Evolutionary conservation across 1,140 invertebrate species (phyloP), one percentile per base, ranked within the genome.

Genomic region (Drosophila equinoxialis): DNA sequence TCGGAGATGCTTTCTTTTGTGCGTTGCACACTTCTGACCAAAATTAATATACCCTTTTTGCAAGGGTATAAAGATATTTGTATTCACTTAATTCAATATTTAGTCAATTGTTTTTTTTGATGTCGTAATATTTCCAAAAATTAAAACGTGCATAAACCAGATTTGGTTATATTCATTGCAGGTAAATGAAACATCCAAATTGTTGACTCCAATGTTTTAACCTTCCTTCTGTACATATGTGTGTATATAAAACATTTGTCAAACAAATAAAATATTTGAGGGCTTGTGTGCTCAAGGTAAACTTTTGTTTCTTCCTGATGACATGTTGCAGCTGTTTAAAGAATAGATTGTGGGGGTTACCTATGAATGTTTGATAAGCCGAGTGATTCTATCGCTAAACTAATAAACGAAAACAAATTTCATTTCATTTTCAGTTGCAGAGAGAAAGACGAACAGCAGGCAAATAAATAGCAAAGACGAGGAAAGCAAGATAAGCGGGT

Each of bases 351-450:
- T 30, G 71, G 60, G 74, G 66, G 66, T 54, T 42, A 35, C 35
- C 66, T 30, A 6, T 20, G 42, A 30, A 30, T 11, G 41, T 37
- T 37, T 57, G 74, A 76, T 76, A 77, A 70, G 60, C 60, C 58
- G 6, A 42, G 45, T 55, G 23, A 77, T 57, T 7, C 76, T 87
- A 87, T 85, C 81, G 61, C 41, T 73, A 62, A 73, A 59, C 74
- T 65, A 79, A 86, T 87, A 83, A 82, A 60, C 65, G 79, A 76
- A 79, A 86, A 74, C 77, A 79, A 85, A 79, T 82, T 85, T 76
- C 45, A 87, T 65, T 60, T 26, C 20, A 35, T 63, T 61, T 76
- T 86, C 82, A 71, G 80, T 87, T 76, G 35, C 61, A 72, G 76
- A 65, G 68, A 51, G 3, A 1, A 2, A 45, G 14, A 45, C 68